Evolutionary conservation across 1,140 invertebrate species (phyloP), one percentile per base, ranked within the genome.

Genomic region (Agrilus planipennis): DNA sequence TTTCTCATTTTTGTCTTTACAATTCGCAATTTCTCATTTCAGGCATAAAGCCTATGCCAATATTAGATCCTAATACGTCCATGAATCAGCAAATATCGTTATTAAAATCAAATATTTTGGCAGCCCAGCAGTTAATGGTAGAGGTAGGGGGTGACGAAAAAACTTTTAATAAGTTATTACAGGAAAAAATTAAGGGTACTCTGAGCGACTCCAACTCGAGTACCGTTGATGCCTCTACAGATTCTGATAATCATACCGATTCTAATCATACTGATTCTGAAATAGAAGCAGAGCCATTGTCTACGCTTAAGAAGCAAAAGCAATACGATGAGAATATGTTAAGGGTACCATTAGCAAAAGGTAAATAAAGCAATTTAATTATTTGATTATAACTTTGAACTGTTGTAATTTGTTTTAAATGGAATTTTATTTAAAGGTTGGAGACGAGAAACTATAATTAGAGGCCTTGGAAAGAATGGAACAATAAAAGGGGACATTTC

Each of bases 371-470:
- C 23, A 27, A 27, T 16, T 14, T 14, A 9, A 32, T 7, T 32
- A 32, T 9, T 6, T 7, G 15, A 17, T 34, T 5, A 4, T 34
- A 17, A 34, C 7, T 34, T 5, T 34, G 22, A 27, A 35, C 2
- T 27, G 12, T 23, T 35, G 16, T 19, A 29, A 23, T 9, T 18
- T 43, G 21, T 37, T 37, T 37, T 37, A 18, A 17, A n/a, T 20
- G 4, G n/a, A n/a, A 39, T 16, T 14, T 40, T 11, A 30, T 31
- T 27, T 32, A 14, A 34, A 61, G 58, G 89, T 14, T 96, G 90
- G 90, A 82, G 82, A 52, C 66, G 92, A 25, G 82, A 92, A 55
- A 95, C 90, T 0, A 72, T 87, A 30, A 91, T 93, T 42, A 77
- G 79, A 49, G 81, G 84, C 22, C 69, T 92, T 5, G 83, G 81